Conservation (phyloP, 92 coral and sea anemone genomes). For the Palythoa heliodiscus region DNA sequence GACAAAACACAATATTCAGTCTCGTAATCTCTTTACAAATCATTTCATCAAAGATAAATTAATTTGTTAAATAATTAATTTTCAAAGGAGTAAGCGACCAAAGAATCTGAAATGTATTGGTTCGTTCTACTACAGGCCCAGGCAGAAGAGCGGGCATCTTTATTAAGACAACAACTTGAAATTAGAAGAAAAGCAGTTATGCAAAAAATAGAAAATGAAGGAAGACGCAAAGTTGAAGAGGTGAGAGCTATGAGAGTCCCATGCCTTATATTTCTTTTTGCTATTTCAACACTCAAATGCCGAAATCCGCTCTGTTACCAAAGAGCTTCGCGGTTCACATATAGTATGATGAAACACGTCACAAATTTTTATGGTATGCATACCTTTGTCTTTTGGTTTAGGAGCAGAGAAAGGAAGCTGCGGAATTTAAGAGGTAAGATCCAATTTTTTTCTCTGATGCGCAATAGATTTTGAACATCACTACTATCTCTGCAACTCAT, state of each 20-base stretch:
- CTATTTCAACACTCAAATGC: background rate
- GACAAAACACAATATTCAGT: too few species aligned
- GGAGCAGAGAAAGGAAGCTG: conserved; percentile 57
- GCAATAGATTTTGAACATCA: too few species aligned
- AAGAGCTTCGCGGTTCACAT: background rate
- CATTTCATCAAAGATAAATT: too few species aligned
- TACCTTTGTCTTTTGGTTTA: background rate
- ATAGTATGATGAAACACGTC: too few species aligned
- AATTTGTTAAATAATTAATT: background rate
- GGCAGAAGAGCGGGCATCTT: conserved; percentile 95
- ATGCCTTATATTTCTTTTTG: background rate
- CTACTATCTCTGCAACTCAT: too few species aligned
- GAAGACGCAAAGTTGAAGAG: conserved; percentile 79
- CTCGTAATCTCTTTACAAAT: too few species aligned
- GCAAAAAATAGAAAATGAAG: conserved; percentile 79
- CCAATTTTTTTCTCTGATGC: background rate
- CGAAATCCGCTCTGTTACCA: background rate
- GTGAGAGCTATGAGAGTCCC: conserved; percentile 33
- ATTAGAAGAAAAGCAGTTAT: conserved; percentile 81
- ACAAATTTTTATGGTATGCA: background rate
- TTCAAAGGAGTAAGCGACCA: background rate
- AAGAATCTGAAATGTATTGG: background rate
- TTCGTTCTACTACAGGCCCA: conserved; percentile 64
- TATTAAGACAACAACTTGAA: conserved; percentile 91
- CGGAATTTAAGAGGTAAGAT: conserved; percentile 49